Base-by-base conservation (phyloP, 2,113 vertebrate species). In the Burhinus oedicnemus region DNA sequence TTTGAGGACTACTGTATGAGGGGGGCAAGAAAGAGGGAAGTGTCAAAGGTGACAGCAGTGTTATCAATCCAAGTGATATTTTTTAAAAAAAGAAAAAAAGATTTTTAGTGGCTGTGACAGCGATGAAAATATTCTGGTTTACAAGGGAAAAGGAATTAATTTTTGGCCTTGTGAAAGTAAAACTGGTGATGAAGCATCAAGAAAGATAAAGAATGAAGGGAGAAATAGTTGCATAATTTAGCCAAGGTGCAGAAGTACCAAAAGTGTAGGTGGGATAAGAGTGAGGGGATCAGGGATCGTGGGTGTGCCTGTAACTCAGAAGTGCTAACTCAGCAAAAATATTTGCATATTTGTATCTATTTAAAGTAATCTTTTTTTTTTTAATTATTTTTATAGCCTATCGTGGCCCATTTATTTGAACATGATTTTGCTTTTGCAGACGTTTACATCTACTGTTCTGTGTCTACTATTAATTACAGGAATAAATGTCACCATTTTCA, bases 281-380 rank as follows among this genome's bases (percentile, higher is more conserved):
- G 10, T 0, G 1, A 69, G 15, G 21, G 21, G 8, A 45, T 51
- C 5, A 6, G 38, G 27, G n/a, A 22, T 36, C 9, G 7, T 3
- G 15, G 38, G 1, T 61, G 29, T 68, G 23, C 1, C 27, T 85
- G 34, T 47, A 16, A 45, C 14, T 68, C 42, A 36, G 45, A 78
- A 62, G 27, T 2, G 0, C 14, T 64, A n/a, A 27, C 13, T 49
- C 0, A 0, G 6, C 54, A 54, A 16, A 65, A 49, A 34, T n/a
- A 32, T 7, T 47, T 70, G 3, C 11, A 6, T 89, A 25, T 66
- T 85, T 92, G 30, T 78, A 3, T 87, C 8, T 40, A 12, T 79
- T 38, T 44, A 19, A 30, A 29, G 8, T 52, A 0, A 0, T 12
- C 15, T 71, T 51, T 26, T 13, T 54, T 64, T 47, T 18, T 42